Evolutionary conservation across 1,140 invertebrate species (phyloP).

Genomic region (Drosophila pallidifrons): DNA sequence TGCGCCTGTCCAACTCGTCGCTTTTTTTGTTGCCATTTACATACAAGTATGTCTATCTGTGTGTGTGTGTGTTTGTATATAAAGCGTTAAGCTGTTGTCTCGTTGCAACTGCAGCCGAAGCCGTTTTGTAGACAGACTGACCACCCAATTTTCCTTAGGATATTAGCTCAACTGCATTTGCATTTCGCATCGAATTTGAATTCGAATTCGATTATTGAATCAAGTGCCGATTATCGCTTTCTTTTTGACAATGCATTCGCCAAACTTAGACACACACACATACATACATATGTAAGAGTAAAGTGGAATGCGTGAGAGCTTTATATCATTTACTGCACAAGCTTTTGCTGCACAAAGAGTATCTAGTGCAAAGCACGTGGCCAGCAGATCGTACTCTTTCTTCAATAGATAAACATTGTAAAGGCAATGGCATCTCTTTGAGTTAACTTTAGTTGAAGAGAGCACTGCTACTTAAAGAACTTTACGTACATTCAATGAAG

Average conservation of each 20-base stretch:
- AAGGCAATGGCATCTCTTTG: too few species aligned
- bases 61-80: constrained; percentile 6
- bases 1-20: constrained; percentile 12
- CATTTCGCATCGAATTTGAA: neutral
- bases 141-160: constrained; percentile 23
- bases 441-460: too few species aligned
- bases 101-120: neutral
- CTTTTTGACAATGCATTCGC: neutral
- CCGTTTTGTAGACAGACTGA: neutral
- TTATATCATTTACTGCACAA: neutral
- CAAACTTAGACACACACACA: neutral
- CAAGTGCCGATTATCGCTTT: too few species aligned
- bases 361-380: constrained; percentile 3
- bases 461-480: too few species aligned
- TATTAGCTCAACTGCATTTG: neutral
- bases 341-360: neutral
- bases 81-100: constrained; percentile 23
- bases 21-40: constrained; percentile 39
- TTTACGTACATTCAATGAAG: neutral
- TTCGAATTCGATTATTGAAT: too few species aligned
- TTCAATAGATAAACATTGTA: too few species aligned
- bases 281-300: neutral
- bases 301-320: neutral
- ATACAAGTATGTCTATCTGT: constrained; percentile 21
- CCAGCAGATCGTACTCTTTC: neutral